A percentile compares a stretch with the other conserved stretches of the same genome.
phyloP scores from a whole-genome alignment of 2,113 vertebrate species.

The Pterocles gutturalis region DNA sequence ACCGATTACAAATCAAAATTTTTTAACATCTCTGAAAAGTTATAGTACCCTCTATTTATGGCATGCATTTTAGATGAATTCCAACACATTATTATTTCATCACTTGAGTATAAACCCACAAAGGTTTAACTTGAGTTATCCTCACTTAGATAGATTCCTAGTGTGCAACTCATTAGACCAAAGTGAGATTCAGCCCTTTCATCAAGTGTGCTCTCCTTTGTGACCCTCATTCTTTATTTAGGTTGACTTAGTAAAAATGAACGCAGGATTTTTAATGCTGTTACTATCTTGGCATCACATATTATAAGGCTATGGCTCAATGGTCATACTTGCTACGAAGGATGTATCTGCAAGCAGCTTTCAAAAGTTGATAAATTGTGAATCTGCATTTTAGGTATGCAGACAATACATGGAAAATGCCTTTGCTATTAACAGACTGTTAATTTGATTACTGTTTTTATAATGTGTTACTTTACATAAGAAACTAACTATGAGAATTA shows the following conservation, averaged over 20 bases:
- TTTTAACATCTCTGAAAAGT: neutral
- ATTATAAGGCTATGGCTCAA: neutral
- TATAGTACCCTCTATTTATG: neutral
- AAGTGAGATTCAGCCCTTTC: neutral
- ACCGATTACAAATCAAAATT: neutral
- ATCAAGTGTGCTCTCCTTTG: neutral
- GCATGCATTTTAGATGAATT: neutral
- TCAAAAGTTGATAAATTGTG: neutral
- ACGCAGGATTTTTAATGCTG: neutral
- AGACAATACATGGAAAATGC: neutral
- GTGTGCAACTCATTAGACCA: neutral
- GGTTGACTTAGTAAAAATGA: neutral
- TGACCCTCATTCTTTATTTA: neutral
- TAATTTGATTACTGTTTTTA: neutral
- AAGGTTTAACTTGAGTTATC: neutral
- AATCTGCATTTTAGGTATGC: neutral
- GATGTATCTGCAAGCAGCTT: neutral
- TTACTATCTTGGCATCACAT: neutral
- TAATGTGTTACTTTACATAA: neutral
- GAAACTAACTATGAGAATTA: neutral
- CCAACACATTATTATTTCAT: neutral
- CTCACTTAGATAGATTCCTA: neutral
- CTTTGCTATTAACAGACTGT: neutral
- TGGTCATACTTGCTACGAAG: neutral
- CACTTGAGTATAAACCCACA: neutral